phyloP scores from a whole-genome alignment of 2,797 vertebrate genomes.

The Chelonia mydas region DNA sequence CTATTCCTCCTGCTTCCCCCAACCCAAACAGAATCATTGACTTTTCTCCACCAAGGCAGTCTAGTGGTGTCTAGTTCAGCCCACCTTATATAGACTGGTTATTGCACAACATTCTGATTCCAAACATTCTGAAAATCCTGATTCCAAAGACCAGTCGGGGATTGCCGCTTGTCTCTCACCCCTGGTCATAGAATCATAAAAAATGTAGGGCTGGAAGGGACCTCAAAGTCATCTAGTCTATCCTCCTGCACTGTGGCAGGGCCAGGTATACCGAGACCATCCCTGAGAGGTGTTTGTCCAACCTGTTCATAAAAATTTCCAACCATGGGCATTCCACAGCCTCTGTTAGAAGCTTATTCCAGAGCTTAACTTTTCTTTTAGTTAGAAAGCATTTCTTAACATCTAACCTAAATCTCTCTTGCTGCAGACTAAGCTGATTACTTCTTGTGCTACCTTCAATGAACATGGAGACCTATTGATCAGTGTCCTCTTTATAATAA shows the following conservation, averaged over 20 bases:
- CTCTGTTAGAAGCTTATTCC: background rate
- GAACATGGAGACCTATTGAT: too few species aligned
- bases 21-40: background rate
- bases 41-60: background rate
- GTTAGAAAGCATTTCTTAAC: too few species aligned
- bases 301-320: too few species aligned
- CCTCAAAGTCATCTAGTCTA: background rate
- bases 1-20: background rate
- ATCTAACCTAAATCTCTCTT: too few species aligned
- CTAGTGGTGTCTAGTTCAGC: background rate
- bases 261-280: background rate
- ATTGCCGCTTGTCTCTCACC: background rate
- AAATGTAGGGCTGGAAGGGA: too few species aligned
- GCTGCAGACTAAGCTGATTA: too few species aligned
- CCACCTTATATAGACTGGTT: fast-evolving
- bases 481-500: too few species aligned
- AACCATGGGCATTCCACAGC: background rate
- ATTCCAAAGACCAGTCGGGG: background rate
- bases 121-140: too few species aligned
- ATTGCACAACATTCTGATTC: background rate
- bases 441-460: too few species aligned
- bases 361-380: background rate
- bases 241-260: background rate
- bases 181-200: background rate
- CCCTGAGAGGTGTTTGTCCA: background rate